Evolutionary conservation across 2,888 invertebrate species (phyloP).

Genomic region (Parnassius orleans): DNA sequence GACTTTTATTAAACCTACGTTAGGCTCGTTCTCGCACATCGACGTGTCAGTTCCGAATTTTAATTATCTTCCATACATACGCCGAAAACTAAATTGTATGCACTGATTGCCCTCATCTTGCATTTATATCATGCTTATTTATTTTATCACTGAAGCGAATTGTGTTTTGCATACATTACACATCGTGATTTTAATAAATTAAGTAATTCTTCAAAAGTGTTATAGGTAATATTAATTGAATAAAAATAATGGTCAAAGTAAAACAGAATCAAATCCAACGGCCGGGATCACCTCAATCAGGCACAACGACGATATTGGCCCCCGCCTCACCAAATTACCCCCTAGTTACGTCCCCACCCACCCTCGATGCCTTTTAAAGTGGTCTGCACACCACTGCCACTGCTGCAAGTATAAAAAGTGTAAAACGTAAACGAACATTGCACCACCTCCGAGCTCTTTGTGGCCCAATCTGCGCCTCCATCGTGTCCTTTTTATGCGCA

Average conservation of each 20-base stretch:
- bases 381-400: constrained; percentile 76
- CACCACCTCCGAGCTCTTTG: constrained; percentile 79
- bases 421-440: constrained; percentile 71
- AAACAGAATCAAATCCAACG: constrained; percentile 66
- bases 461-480: constrained; percentile 77
- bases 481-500: constrained; percentile 74
- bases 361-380: constrained; percentile 78
- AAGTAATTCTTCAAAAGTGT: no score
- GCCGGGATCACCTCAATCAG: constrained; percentile 77
- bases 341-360: constrained; percentile 73
- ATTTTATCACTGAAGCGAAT: background rate
- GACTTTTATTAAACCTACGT: constrained; percentile 73
- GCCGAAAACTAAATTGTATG: constrained; percentile 4
- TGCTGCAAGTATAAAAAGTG: constrained; percentile 78
- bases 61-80: constrained; percentile 10
- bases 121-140: background rate
- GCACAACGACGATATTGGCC: constrained; percentile 76
- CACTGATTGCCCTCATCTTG: background rate
- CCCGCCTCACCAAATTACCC: constrained; percentile 79
- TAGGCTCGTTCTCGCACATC: constrained; percentile 41
- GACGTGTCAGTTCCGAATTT: constrained; percentile 21
- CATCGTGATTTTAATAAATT: no score
- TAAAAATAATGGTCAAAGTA: constrained; percentile 57
- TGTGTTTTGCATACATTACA: no score
- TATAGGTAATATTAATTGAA: constrained; percentile 39